Base-by-base conservation (phyloP, 2,888 invertebrate species). In the Argyresthia albistria region DNA sequence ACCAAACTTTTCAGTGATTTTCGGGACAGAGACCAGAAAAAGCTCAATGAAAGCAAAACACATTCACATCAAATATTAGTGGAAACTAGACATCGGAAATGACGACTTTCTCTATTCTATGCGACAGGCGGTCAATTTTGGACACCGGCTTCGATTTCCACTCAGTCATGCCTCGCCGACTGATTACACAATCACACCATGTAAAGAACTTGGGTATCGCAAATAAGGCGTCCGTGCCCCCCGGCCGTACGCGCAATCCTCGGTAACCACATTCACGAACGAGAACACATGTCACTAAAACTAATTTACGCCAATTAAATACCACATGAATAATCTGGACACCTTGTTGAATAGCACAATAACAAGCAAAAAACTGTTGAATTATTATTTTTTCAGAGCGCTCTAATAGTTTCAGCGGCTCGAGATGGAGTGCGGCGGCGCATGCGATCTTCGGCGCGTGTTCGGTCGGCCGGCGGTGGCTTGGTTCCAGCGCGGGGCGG, bases 341-440 rank as follows among this genome's bases (percentile, higher is more conserved):
- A 25, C 25, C 25, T 25, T 25, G 25, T 25, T 25, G 25, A 25
- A 25, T 25, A 25, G 25, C 25, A 25, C 25, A 25, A 25, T 25
- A 25, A 25, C 25, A 25, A 47, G 12, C 9, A 47, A 47, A 14
- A 14, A 35, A 47, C 47, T 45, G 8, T 49, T 71, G 73, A 73
- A 70, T 74, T 76, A 60, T 62, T 78, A 11, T 75, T 76, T 72
- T 48, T 48, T 35, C 68, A 69, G 69, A 67, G 63, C 70, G 67
- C 70, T 73, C 68, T 74, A 67, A 65, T 68, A 75, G 74, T 73
- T 69, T 49, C 68, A 71, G 67, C 68, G 69, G 69, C 70, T 25
- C 67, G 64, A 69, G 64, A 69, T 73, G 69, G 69, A 64, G 73
- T 68, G 71, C 73, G 70, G 61, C 72, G 69, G 62, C 70, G 73